Base-by-base conservation (phyloP, 1,140 invertebrate species). In the Bicyclus anynana region DNA sequence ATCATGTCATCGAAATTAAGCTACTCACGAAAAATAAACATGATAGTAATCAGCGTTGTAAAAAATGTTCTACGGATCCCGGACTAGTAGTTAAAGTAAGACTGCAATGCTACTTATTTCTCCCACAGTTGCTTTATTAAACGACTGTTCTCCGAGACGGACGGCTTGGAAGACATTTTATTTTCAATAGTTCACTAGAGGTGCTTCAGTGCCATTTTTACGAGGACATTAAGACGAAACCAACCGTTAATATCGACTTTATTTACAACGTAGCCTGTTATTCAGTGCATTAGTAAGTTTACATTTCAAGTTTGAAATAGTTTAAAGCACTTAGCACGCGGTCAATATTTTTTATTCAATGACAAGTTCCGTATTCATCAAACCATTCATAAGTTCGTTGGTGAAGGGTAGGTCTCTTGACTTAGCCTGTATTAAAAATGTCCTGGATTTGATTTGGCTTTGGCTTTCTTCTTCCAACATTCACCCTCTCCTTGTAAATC, bases 201-300 rank as follows among this genome's bases (percentile, higher is more conserved):
- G 47, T 50, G 48, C 55, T 57, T 50, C 38, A 27, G 46, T 40
- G 50, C 49, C 54, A 56, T 29, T 56, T 66, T 66, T 67, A 67
- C 55, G 48, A 53, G 51, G 52, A 26, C 49, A 67, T 62, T 59
- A 62, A 62, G 55, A 59, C 53, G 53, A 53, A 59, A 53, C 56
- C 56, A 56, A 57, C 57, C 46, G 58, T 53, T 38, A 67, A 67
- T 44, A 70, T 65, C 54, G 64, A 69, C 69, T 76, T 76, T 69
- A 71, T 73, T 65, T 69, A 69, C 63, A 64, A 53, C 52, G 33
- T 38, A 57, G 17, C 40, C 53, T 63, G 56, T 48, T 59, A 57
- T 57, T 57, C 27, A 37, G 42, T 27, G 48, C 49, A 44, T 20
- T 20, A 21, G 40, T 56, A 44, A 12, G 40, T 44, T 44, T 9